A percentile compares a stretch with the other conserved stretches of the same genome.
Evolutionary conservation across 2,888 invertebrate genomes (phyloP).

Genomic region (Cheiracanthium punctorium): DNA sequence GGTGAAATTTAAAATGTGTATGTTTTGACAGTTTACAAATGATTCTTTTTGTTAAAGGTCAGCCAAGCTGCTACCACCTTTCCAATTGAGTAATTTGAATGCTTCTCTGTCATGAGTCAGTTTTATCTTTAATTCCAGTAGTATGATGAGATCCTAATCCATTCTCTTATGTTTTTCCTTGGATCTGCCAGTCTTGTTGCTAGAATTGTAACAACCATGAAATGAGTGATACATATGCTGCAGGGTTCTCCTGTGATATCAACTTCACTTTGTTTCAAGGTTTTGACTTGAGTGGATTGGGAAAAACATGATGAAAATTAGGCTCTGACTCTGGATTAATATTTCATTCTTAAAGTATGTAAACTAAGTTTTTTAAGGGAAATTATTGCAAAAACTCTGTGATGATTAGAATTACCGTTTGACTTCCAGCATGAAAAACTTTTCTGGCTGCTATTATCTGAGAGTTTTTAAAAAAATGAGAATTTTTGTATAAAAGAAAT

Average conservation of each 20-base stretch:
- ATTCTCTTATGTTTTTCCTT: conserved; percentile 46
- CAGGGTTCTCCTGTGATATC: conserved; percentile 49
- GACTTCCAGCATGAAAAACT: background rate
- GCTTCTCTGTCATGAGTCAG: no score
- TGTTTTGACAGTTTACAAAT: no score
- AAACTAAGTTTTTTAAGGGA: no score
- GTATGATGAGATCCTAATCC: conserved; percentile 48
- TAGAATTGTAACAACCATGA: background rate
- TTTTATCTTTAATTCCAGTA: background rate
- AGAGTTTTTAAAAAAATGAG: no score
- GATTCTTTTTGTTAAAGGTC: no score
- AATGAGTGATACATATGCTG: background rate
- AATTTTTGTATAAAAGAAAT: no score
- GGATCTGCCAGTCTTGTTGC: conserved; percentile 11
- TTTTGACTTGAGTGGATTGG: conserved; percentile 2
- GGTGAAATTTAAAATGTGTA: no score
- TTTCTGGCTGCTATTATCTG: conserved; percentile 1
- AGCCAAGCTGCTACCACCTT: no score
- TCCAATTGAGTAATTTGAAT: no score
- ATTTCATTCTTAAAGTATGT: no score
- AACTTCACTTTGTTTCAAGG: background rate
- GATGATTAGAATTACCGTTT: conserved; percentile 29
- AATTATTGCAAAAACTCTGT: background rate
- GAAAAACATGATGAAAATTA: conserved; percentile 23
- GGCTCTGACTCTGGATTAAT: no score